phyloP scores from a whole-genome alignment of 2,113 vertebrate species.

The Tychaedon coryphoeus region DNA sequence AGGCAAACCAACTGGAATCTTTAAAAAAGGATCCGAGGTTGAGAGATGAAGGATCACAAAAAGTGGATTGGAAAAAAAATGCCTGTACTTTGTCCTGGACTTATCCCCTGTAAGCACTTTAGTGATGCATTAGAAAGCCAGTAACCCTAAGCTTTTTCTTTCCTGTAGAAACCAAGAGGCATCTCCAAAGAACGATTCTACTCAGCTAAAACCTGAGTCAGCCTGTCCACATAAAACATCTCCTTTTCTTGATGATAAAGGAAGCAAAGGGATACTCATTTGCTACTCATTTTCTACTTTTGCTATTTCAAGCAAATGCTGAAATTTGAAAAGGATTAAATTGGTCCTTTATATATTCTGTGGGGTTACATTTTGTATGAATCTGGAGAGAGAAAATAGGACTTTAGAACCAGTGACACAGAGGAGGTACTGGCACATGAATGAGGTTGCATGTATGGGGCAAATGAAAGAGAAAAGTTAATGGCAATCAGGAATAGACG shows the following conservation, averaged over 20 bases:
- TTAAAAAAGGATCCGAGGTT: background rate
- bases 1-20: background rate
- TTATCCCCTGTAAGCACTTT: background rate
- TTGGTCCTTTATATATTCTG: background rate
- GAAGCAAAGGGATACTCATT: background rate
- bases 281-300: background rate
- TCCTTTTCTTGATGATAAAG: background rate
- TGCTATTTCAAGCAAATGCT: background rate
- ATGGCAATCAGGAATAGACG: background rate
- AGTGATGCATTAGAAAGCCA: background rate
- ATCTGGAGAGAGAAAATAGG: background rate
- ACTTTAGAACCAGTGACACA: background rate
- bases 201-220: background rate
- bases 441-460: rapidly evolving
- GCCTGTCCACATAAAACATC: background rate
- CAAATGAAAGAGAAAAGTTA: background rate
- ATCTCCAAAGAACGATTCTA: background rate
- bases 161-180: background rate
- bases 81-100: background rate
- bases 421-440: background rate
- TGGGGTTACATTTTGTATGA: background rate
- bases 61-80: background rate
- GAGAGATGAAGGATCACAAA: background rate
- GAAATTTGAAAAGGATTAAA: background rate
- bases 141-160: background rate